Conservation (phyloP, 2,888 invertebrate genomes). For the Anoplius nigerrimus region DNA sequence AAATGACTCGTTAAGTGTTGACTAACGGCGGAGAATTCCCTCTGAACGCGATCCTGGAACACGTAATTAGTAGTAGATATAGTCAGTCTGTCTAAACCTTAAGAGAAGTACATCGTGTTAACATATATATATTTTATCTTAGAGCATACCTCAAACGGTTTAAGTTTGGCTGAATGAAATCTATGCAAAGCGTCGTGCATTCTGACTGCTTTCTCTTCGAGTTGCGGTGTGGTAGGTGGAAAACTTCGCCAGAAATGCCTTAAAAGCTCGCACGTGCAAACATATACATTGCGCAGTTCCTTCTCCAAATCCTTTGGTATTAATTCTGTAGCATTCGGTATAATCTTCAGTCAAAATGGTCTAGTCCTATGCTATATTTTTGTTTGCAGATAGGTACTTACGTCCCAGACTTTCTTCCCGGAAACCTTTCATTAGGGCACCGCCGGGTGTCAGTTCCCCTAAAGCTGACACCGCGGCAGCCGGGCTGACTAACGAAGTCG, state of each 20-base stretch:
- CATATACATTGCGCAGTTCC: conserved; percentile 90
- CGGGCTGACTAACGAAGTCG: conserved; percentile 79
- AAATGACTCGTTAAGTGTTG: conserved; percentile 89
- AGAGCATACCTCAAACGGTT: conserved; percentile 85
- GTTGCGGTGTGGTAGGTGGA: conserved; percentile 84
- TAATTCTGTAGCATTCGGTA: conserved; percentile 79
- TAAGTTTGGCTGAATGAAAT: conserved; percentile 90
- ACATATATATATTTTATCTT: conserved; percentile 31
- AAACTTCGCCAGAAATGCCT: conserved; percentile 98
- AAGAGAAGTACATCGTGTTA: not conserved
- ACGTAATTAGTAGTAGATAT: not conserved
- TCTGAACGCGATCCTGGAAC: conserved; percentile 85
- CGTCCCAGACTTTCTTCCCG: conserved; percentile 87
- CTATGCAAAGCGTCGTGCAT: conserved; percentile 93
- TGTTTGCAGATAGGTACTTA: conserved; percentile 73
- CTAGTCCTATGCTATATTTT: not conserved
- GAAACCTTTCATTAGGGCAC: conserved; percentile 92
- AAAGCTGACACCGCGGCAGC: conserved; percentile 89
- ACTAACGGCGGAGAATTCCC: conserved; percentile 88
- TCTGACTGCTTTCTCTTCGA: conserved; percentile 87
- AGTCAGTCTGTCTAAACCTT: not conserved
- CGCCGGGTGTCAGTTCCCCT: conserved; percentile 93
- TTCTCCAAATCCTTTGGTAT: conserved; percentile 89
- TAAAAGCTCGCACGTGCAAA: conserved; percentile 90
- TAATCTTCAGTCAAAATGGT: not conserved